These are phyloP conservation scores for Penaeus vannamei DNA, from an alignment of 1,140 invertebrate species.

Conservation along the genomic window DNA sequence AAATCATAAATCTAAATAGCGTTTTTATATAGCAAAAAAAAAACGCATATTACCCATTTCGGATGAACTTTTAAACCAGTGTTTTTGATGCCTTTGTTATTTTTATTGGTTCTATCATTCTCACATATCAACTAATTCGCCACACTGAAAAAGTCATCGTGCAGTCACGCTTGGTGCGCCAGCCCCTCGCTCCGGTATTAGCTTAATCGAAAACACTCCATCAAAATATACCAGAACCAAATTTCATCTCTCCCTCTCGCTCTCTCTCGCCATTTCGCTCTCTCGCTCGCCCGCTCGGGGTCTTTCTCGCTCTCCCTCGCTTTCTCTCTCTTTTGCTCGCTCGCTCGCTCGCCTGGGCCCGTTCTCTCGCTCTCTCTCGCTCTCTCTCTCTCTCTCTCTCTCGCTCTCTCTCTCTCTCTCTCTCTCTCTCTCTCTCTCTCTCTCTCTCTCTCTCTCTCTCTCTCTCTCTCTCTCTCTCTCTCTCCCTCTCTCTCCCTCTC, in stretches of 20 bases:
- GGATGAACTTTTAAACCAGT: slow-evolving; percentile 52
- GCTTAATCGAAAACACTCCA: slow-evolving; percentile 64
- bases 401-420: slow-evolving; percentile 24
- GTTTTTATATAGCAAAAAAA: slow-evolving; percentile 28
- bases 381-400: slow-evolving; percentile 42
- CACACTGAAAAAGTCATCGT: slow-evolving; percentile 48
- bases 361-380: slow-evolving; percentile 54
- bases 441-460: neutral
- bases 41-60: slow-evolving; percentile 40
- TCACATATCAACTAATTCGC: slow-evolving; percentile 63
- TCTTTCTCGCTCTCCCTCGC: neutral
- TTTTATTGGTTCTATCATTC: slow-evolving; percentile 62
- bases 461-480: neutral
- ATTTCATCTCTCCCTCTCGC: neutral
- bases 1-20: slow-evolving; percentile 4
- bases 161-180: slow-evolving; percentile 47
- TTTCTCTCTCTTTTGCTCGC: neutral
- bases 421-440: slow-evolving; percentile 1
- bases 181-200: slow-evolving; percentile 54
- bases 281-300: neutral
- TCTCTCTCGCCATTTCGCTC: neutral
- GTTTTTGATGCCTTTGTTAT: slow-evolving; percentile 59
- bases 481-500: neutral
- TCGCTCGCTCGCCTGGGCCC: neutral
- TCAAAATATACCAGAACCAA: slow-evolving; percentile 59